Evolutionary conservation across 2,888 invertebrate species (phyloP), one percentile per base, ranked within the genome.

Genomic region (Ochropleura plecta): DNA sequence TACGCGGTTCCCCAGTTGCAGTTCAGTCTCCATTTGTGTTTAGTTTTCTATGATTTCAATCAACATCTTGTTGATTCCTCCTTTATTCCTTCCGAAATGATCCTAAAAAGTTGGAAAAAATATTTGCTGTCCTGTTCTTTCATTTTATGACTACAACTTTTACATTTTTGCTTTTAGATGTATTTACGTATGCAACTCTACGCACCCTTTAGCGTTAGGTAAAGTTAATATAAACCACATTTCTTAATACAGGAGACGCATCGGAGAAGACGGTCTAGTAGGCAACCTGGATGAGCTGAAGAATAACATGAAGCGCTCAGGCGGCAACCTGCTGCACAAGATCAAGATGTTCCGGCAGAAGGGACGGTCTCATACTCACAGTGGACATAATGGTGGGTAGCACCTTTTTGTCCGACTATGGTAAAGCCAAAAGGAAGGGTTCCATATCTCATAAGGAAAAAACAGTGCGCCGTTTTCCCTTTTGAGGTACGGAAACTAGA

Each of bases 301-400:
- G 90, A 96, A 96, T 89, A 96, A 96, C 86, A 91, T 96, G 89
- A 96, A 96, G 75, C 93, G 96, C 0, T 96, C 96, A 3, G 96
- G 96, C 9, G 96, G 96, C 18, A 96, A 95, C 88, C 81, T 96
- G 68, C 89, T 96, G 83, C 95, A 96, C 79, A 95, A 96, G 87
- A 94, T 96, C 91, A 96, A 96, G 90, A 95, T 96, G 95, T 96
- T 96, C 92, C 90, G 96, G 0, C 96, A 96, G 88, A 96, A 95
- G 86, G 96, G 95, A 0, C 92, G 96, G 20, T 90, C 93, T 40
- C 93, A 93, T 49, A 92, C 93, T 0, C 91, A 91, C n/a, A 2
- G 14, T n/a, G 62, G 62, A 0, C 91, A 91, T 0, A 93, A 88
- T 73, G 95, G 95, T 95, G 78, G 84, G 74, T 44, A 63, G 10